phyloP scores from a whole-genome alignment of 2,888 invertebrate species.

The Aspidiotus destructor region DNA sequence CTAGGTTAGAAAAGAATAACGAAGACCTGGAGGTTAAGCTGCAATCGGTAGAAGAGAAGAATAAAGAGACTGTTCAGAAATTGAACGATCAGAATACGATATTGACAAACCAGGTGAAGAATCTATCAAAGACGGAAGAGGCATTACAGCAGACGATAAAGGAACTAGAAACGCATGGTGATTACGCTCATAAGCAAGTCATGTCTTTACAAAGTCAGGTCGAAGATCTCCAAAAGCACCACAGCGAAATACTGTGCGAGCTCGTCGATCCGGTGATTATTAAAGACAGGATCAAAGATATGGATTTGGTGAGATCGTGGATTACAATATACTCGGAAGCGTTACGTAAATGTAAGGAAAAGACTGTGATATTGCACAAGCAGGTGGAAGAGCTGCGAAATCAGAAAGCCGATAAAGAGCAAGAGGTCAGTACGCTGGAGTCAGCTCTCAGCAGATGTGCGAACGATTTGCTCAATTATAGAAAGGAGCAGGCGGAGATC shows the following conservation, averaged over 20 bases:
- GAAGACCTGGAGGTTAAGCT: slow-evolving; percentile 39
- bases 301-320: slow-evolving; percentile 25
- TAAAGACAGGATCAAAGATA: slow-evolving; percentile 27
- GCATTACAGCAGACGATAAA: slow-evolving; percentile 40
- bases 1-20: slow-evolving; percentile 39
- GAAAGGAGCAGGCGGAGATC: slow-evolving; percentile 21
- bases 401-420: background rate
- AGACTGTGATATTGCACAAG: slow-evolving; percentile 5
- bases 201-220: slow-evolving; percentile 35
- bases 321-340: slow-evolving; percentile 25
- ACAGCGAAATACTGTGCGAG: slow-evolving; percentile 25
- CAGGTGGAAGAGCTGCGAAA: slow-evolving; percentile 11
- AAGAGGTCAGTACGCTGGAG: slow-evolving; percentile 1
- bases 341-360: slow-evolving; percentile 18
- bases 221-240: slow-evolving; percentile 26
- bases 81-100: slow-evolving; percentile 49
- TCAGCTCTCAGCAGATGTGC: slow-evolving; percentile 11
- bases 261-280: slow-evolving; percentile 27
- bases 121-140: slow-evolving; percentile 44
- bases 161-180: slow-evolving; percentile 44
- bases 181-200: slow-evolving; percentile 43
- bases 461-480: slow-evolving; percentile 13
- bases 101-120: slow-evolving; percentile 45
- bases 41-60: slow-evolving; percentile 44
- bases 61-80: slow-evolving; percentile 47